phyloP scores from a whole-genome alignment of 64 coral and sea anemone species.

The Dendronephthya gigantea region DNA sequence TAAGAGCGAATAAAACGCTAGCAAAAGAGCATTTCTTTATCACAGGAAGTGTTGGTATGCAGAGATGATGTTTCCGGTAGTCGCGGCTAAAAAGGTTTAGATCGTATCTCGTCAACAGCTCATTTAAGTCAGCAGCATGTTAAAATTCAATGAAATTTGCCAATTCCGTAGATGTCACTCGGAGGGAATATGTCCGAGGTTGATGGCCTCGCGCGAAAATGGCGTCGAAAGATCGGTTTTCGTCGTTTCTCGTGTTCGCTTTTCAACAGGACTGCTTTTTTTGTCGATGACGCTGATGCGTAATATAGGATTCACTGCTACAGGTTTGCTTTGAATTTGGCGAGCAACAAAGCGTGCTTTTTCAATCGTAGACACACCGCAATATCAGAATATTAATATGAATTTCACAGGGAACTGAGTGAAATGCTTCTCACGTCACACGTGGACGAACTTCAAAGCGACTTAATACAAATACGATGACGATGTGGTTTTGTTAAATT shows the following conservation, averaged over 20 bases:
- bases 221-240: not conserved
- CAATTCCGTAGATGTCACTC: not conserved
- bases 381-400: not conserved
- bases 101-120: slow-evolving; percentile 14
- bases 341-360: not conserved
- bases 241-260: not conserved
- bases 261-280: not conserved
- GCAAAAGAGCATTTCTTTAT: slow-evolving; percentile 6
- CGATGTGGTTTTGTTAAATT: not conserved
- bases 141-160: slow-evolving; percentile 10
- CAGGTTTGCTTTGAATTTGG: not conserved
- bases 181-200: too few species aligned
- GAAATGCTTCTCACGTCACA: not conserved
- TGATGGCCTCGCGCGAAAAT: too few species aligned
- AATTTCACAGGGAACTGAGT: not conserved
- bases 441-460: not conserved
- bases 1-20: slow-evolving; percentile 3
- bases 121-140: not conserved
- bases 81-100: not conserved
- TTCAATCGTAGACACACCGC: slow-evolving; percentile 5
- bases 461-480: not conserved
- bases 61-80: slow-evolving; percentile 6
- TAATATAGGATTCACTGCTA: not conserved
- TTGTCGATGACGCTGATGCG: not conserved
- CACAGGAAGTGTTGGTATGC: slow-evolving; percentile 18